Percentiles rank a stretch among this genome's conserved stretches.
Conservation (phyloP, 2,113 vertebrate genomes). For the Menura novaehollandiae region DNA sequence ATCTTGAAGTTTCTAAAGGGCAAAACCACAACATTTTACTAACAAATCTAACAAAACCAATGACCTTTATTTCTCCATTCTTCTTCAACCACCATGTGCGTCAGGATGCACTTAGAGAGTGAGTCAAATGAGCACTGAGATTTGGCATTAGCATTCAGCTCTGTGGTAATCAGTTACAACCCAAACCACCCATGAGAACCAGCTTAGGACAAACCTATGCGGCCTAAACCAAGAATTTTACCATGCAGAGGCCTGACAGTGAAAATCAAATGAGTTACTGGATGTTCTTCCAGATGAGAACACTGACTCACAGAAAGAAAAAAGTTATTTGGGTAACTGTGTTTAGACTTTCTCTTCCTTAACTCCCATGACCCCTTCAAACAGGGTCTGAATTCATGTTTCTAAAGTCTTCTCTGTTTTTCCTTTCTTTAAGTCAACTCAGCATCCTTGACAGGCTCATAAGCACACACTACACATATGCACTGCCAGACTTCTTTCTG, state of each 20-base stretch:
- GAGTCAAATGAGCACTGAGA: not conserved
- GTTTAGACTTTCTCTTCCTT: not conserved
- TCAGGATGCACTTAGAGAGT: not conserved
- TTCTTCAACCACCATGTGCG: not conserved
- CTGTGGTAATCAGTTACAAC: not conserved
- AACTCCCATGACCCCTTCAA: not conserved
- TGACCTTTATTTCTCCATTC: not conserved
- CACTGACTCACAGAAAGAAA: not conserved
- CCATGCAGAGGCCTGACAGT: not conserved
- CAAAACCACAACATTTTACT: not conserved
- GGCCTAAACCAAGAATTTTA: not conserved
- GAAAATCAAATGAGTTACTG: not conserved
- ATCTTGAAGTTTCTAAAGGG: not conserved
- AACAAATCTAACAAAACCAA: not conserved
- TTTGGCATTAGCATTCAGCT: not conserved
- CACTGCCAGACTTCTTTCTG: not conserved
- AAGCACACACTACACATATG: not conserved
- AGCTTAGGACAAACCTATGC: not conserved
- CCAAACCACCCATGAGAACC: not conserved
- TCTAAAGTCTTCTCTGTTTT: not conserved
- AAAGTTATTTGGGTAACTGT: not conserved
- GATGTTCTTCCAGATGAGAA: not conserved
- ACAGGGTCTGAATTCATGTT: not conserved
- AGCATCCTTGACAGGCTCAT: not conserved
- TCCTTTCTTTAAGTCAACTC: not conserved